These are phyloP conservation scores for Rhea americana DNA, from an alignment of 2,113 vertebrate genomes.

Conservation along the genomic window DNA sequence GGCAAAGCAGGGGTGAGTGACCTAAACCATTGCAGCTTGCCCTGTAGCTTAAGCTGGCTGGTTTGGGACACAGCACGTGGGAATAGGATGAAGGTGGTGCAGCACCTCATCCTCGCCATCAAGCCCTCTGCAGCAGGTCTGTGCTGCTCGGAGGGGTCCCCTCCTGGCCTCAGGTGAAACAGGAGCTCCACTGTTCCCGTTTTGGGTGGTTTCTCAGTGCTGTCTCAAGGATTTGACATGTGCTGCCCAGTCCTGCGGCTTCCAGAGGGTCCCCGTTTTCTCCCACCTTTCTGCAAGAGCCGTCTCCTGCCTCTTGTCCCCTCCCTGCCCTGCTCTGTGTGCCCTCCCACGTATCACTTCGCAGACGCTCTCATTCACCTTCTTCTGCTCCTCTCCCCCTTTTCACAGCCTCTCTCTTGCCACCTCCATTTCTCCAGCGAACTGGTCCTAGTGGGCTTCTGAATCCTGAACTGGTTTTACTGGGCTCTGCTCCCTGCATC, in stretches of 20 bases:
- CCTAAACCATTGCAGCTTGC: accelerated
- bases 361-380: background rate
- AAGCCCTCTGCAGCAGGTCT: accelerated
- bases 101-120: accelerated
- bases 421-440: accelerated
- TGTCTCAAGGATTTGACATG: background rate
- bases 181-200: accelerated
- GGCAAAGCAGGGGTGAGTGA: background rate
- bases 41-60: background rate
- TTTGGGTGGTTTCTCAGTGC: background rate
- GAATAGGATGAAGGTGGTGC: background rate
- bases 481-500: background rate
- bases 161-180: accelerated
- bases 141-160: background rate
- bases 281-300: background rate
- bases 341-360: accelerated
- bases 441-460: background rate
- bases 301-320: accelerated
- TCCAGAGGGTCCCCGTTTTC: background rate
- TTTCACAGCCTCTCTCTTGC: background rate
- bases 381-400: background rate
- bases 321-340: accelerated
- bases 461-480: background rate
- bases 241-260: accelerated
- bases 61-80: accelerated